Percentiles rank a stretch among this genome's conserved stretches.
Evolutionary conservation across 35 echinoderm and acorn worm genomes (phyloP).

Genomic region (Apostichopus japonicus): DNA sequence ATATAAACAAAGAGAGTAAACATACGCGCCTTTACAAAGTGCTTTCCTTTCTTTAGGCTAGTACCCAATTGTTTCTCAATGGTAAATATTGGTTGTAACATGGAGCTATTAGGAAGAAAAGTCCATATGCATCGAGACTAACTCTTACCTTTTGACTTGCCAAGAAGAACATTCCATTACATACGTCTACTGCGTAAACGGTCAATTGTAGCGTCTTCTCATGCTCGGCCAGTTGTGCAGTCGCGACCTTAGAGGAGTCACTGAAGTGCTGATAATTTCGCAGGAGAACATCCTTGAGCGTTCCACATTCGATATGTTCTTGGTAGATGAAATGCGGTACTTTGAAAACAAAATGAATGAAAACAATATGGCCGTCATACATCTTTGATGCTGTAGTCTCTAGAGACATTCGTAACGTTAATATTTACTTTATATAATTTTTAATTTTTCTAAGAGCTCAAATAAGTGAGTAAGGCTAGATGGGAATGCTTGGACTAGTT

Average conservation of each 20-base stretch:
- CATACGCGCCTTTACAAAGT: not conserved
- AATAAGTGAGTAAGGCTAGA: no score
- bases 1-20: not conserved
- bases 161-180: not conserved
- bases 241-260: not conserved
- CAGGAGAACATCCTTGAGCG: constrained; percentile 2
- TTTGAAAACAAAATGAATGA: not conserved
- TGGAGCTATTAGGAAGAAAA: no score
- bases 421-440: no score
- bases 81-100: not conserved
- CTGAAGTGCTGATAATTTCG: not conserved
- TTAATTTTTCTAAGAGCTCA: no score
- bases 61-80: not conserved
- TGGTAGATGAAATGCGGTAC: constrained; percentile 1
- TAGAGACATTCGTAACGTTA: no score
- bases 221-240: not conserved
- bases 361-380: not conserved
- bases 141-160: not conserved
- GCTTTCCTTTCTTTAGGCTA: not conserved
- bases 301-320: constrained; percentile 9
- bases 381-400: no score
- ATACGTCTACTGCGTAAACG: not conserved
- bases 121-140: not conserved
- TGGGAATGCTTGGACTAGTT: no score
- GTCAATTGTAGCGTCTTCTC: constrained; percentile 4